Evolutionary conservation across 2,113 vertebrate species (phyloP).

Genomic region (Pungitius pungitius): DNA sequence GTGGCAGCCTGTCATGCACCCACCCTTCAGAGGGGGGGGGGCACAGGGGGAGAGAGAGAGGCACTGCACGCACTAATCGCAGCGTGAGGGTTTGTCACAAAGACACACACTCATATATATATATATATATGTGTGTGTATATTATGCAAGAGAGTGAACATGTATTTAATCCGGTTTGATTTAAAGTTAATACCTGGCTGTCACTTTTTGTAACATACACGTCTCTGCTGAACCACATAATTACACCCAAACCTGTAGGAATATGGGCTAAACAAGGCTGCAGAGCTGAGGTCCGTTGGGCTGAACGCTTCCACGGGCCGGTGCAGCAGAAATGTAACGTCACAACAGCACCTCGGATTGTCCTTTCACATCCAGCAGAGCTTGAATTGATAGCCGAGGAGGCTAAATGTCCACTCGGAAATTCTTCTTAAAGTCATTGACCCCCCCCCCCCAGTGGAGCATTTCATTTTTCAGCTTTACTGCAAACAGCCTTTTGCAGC

Average conservation of each 20-base stretch:
- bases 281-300: background rate
- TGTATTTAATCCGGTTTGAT: background rate
- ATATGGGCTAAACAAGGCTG: background rate
- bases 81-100: too few species aligned
- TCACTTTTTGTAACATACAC: background rate
- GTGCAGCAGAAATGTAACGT: background rate
- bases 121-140: too few species aligned
- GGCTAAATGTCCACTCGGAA: background rate
- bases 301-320: background rate
- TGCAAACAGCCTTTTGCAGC: background rate
- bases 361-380: background rate
- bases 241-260: background rate
- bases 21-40: slow-evolving; percentile 50
- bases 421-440: background rate
- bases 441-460: background rate
- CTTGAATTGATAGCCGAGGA: background rate
- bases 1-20: slow-evolving; percentile 64
- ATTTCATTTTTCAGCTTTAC: background rate
- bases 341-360: slow-evolving; percentile 7
- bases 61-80: too few species aligned
- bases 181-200: slow-evolving; percentile 14
- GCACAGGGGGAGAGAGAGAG: too few species aligned
- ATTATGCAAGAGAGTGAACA: background rate
- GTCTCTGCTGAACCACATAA: slow-evolving; percentile 9
- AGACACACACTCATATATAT: too few species aligned